Base-by-base conservation (phyloP, 2,888 invertebrate genomes). In the Yponomeuta sedellus region DNA sequence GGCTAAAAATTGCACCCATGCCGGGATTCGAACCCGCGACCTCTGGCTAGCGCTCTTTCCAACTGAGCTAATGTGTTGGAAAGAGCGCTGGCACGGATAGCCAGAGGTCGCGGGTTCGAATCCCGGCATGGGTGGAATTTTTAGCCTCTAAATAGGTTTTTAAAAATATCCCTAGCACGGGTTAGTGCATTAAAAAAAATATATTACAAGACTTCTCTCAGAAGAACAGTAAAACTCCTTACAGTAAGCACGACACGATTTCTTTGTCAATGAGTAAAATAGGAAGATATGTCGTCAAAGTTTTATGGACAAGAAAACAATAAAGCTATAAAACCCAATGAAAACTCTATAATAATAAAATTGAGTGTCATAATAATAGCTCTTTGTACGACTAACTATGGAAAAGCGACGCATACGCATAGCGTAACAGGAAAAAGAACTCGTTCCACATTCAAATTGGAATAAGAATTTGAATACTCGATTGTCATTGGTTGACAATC, bases 401-500 rank as follows among this genome's bases (percentile, higher is more conserved):
- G 79, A 81, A 84, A 80, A 78, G 76, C 78, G 74, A 78, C 80
- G 78, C 82, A 79, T 80, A 81, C 76, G 75, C 73, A 72, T 75
- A 70, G 69, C 75, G 72, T 77, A 76, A 80, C 85, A 83, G 83
- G 83, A 86, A 86, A 86, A 85, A 83, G 79, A 79, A 86, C 86
- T 83, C 84, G 86, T 87, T 86, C 83, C 75, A 86, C 77, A 87
- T 87, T 86, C 83, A 87, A 87, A 86, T 85, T 81, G 81, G 79
- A 83, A 81, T 74, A 82, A 81, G 82, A 85, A 86, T 88, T 87
- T 86, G 84, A 86, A 87, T 88, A 82, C 82, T 80, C 87, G 85
- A 87, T 87, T 88, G 88, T 88, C 86, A 88, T 85, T 86, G 85
- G 87, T 85, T 86, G 86, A 88, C 88, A 88, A 88, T 88, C 87